Evolutionary conservation across 2,113 vertebrate species (phyloP).

Genomic region (Hylia prasina): DNA sequence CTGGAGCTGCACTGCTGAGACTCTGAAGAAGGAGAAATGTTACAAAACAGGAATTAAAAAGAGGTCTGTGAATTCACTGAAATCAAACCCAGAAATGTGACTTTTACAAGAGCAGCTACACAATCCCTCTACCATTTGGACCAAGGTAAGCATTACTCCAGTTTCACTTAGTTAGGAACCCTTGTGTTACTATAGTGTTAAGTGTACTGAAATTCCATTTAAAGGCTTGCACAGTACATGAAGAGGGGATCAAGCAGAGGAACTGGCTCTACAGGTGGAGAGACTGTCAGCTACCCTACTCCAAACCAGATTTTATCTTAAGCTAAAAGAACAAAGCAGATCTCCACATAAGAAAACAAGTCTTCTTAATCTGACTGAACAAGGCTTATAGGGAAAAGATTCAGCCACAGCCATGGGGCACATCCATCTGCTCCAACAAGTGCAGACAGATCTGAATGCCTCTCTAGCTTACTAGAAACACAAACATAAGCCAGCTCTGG

Average conservation of each 20-base stretch:
- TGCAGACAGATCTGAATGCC: neutral
- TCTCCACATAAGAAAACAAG: neutral
- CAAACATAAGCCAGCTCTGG: neutral
- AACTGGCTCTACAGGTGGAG: neutral
- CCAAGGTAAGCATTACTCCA: neutral
- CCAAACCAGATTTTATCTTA: neutral
- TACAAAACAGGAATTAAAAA: neutral
- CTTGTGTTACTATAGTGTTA: neutral
- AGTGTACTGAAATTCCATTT: neutral
- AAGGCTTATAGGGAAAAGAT: neutral
- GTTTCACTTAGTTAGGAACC: neutral
- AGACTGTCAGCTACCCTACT: neutral
- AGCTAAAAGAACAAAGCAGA: neutral
- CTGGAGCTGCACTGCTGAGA: neutral
- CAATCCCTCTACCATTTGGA: neutral
- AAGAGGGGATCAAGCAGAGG: neutral
- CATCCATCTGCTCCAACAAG: neutral
- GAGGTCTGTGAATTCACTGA: neutral
- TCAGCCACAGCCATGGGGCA: neutral
- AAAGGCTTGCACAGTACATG: neutral
- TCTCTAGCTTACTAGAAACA: neutral
- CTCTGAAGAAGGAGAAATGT: neutral
- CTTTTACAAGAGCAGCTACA: neutral
- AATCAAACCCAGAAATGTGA: neutral
- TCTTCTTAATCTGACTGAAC: neutral